These are phyloP conservation scores for Drosophila rhopaloa DNA, from an alignment of 1,140 invertebrate species.

Conservation along the genomic window DNA sequence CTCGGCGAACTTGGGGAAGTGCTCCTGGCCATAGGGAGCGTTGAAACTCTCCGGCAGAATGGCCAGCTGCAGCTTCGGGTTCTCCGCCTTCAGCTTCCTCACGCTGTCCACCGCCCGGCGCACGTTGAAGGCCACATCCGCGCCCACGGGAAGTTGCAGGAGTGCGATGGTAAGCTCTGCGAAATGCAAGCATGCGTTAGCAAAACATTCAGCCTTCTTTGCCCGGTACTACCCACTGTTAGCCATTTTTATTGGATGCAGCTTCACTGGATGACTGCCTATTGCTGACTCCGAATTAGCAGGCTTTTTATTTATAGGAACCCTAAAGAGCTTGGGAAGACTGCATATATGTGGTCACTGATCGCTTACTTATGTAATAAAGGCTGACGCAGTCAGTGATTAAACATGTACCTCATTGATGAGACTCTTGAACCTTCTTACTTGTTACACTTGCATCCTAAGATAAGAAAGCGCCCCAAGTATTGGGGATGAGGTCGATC, in stretches of 20 bases:
- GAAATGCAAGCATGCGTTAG: slow-evolving; percentile 5
- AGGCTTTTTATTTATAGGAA: slow-evolving; percentile 16
- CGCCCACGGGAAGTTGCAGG: slow-evolving; percentile 91
- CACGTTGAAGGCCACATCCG: slow-evolving; percentile 91
- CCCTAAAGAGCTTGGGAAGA: background rate
- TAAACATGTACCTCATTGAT: background rate
- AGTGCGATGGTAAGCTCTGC: slow-evolving; percentile 88
- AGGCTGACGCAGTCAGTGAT: background rate
- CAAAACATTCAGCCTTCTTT: background rate
- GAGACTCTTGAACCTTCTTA: background rate
- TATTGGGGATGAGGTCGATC: background rate
- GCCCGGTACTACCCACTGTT: slow-evolving; percentile 38
- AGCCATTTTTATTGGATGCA: slow-evolving; percentile 3
- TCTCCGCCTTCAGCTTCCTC: slow-evolving; percentile 88
- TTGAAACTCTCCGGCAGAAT: slow-evolving; percentile 98
- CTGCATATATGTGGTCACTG: slow-evolving; percentile 3
- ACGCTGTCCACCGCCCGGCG: slow-evolving; percentile 89
- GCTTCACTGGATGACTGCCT: background rate
- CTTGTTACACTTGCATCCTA: background rate
- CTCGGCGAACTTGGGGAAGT: slow-evolving; percentile 95
- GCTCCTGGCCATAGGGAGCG: slow-evolving; percentile 92
- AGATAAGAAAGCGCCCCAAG: slow-evolving; percentile 1
- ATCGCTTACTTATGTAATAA: background rate
- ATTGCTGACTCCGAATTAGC: background rate
- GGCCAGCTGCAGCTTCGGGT: slow-evolving; percentile 88